Conservation (phyloP, 92 coral and sea anemone genomes). For the Isaurus tuberculatus region DNA sequence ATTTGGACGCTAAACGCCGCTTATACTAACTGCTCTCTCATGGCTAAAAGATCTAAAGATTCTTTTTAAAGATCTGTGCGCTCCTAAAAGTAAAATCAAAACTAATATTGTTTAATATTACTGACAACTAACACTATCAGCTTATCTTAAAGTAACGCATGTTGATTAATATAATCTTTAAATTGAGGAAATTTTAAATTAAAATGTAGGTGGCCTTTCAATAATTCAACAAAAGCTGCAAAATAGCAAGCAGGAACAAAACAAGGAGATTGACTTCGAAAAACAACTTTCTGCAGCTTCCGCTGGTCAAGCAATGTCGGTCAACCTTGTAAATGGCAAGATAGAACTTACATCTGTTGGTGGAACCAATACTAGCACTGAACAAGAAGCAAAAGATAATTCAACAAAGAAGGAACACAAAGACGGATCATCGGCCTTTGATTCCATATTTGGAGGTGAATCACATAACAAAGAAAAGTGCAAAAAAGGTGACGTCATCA, state of each 20-base stretch:
- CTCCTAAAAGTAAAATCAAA: too few species aligned
- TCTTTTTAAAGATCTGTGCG: too few species aligned
- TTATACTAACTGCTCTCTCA: too few species aligned
- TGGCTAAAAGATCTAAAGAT: too few species aligned
- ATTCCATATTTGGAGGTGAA: slow-evolving; percentile 66
- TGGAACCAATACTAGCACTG: slow-evolving; percentile 41
- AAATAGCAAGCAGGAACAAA: slow-evolving; percentile 22
- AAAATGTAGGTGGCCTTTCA: slow-evolving; percentile 27
- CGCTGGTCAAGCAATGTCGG: slow-evolving; percentile 96
- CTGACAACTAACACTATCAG: background rate
- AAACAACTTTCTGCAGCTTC: slow-evolving; percentile 81
- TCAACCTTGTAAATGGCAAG: slow-evolving; percentile 90
- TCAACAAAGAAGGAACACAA: slow-evolving; percentile 7
- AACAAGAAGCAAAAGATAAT: slow-evolving; percentile 8
- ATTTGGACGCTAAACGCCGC: too few species aligned
- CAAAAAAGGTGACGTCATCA: slow-evolving; percentile 69
- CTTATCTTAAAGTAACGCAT: background rate
- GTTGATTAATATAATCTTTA: background rate
- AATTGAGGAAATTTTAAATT: background rate
- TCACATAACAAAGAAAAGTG: slow-evolving; percentile 63
- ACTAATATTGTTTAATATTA: background rate
- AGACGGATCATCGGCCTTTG: slow-evolving; percentile 59
- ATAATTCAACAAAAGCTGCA: background rate
- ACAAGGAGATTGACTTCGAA: slow-evolving; percentile 53
- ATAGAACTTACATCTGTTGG: slow-evolving; percentile 82